Percentiles rank a stretch among this genome's conserved stretches.
These are phyloP conservation scores for Atta texana DNA, from an alignment of 1,140 invertebrate species.

Conservation along the genomic window DNA sequence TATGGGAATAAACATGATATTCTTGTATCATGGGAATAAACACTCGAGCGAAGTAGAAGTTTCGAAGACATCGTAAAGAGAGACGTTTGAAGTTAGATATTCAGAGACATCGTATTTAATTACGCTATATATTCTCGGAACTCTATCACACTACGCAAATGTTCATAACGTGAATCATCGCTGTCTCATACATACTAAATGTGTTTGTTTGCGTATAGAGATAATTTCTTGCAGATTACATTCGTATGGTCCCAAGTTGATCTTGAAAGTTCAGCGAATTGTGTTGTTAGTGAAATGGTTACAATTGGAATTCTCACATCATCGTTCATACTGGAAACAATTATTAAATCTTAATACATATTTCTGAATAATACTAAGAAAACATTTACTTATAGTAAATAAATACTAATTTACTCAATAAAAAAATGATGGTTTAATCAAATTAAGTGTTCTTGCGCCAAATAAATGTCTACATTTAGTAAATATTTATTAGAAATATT, in stretches of 20 bases:
- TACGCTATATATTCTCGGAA: conserved; percentile 26
- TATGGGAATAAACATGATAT: too few relatives aligned
- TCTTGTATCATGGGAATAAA: background rate
- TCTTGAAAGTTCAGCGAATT: background rate
- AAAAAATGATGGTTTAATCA: too few relatives aligned
- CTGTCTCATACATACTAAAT: conserved; percentile 42
- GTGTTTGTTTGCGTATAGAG: conserved; percentile 14
- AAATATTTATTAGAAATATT: too few relatives aligned
- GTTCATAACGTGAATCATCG: conserved; percentile 31
- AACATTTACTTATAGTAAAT: too few relatives aligned
- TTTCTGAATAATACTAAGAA: too few relatives aligned
- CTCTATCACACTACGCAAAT: conserved; percentile 25
- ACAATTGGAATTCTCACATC: background rate
- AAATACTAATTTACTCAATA: too few relatives aligned
- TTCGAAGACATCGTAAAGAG: conserved; percentile 1
- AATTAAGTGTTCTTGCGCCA: too few relatives aligned
- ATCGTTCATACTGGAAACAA: too few relatives aligned
- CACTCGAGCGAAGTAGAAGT: background rate
- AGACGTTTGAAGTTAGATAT: background rate
- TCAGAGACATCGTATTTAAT: conserved; percentile 22
- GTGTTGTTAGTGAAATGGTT: background rate
- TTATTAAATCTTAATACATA: too few relatives aligned
- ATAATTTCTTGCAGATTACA: conserved; percentile 16
- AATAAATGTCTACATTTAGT: too few relatives aligned
- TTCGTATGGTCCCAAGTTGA: background rate